Evolutionary conservation across 1,140 invertebrate genomes (phyloP), one percentile per base, ranked within the genome.

Genomic region (Panagrolaimus sp.): DNA sequence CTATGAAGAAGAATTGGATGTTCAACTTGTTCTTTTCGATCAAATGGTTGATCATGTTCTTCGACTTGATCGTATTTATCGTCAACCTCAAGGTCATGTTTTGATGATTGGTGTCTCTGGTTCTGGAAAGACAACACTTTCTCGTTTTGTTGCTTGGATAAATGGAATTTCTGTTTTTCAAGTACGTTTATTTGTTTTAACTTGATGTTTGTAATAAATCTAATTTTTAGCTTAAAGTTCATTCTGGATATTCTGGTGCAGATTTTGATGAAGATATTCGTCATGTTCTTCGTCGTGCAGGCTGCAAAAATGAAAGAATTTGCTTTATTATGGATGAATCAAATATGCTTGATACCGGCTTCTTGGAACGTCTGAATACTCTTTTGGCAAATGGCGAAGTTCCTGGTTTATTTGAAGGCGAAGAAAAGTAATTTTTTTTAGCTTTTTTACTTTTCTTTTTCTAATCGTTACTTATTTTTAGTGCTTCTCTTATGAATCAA

Each of bases 91-190:
- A 73, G 94, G 94, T 65, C 96, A 99, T 85, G 84, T 98, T 67
- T 85, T 99, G 71, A 87, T 99, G 0, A 98, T 99, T 82, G 94
- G 94, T 77, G 93, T 96, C 1, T 94, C 94, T 73, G 96, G 96
- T 44, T 92, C 95, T 72, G 96, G 96, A 67, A 99, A 99, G 86
- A 99, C 96, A 0, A 99, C 96, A 14, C 88, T 98, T 64, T 98
- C 94, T 8, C 87, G 96, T 72, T 99, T 99, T 85, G 96, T 99
- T 32, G 96, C 96, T 63, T 99, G 96, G 94, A 96, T 99, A 90
- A 99, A 99, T 86, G 96, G 96, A 32, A 87, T 98, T 3, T 93
- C 91, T 70, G 94, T 98, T 15, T 98, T 98, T 88, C 96, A 96
- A 87, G 95, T 96, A 69, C 93, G 93, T 82, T 65, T 24, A 55